Conservation (phyloP, 2,797 vertebrate genomes). For the Tokudaia muenninki region DNA sequence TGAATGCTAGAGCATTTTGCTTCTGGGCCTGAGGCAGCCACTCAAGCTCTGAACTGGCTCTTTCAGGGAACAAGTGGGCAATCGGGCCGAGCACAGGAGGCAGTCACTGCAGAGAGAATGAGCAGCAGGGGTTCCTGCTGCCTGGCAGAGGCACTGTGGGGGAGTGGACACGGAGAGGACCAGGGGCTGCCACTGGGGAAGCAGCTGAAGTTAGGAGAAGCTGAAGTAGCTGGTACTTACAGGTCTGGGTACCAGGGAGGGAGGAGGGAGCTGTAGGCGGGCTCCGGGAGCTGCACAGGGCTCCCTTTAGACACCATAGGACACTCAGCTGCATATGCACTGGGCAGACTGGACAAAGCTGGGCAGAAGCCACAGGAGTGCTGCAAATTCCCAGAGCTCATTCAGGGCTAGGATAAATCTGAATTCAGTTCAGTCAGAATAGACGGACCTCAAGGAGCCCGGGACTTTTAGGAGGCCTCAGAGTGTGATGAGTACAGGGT, state of each 20-base stretch:
- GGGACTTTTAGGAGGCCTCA: background rate
- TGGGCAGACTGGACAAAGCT: too few relatives aligned
- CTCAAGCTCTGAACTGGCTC: background rate
- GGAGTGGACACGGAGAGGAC: rapidly evolving
- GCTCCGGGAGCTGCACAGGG: background rate
- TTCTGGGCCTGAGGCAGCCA: background rate
- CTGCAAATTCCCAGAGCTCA: background rate
- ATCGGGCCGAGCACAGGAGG: background rate
- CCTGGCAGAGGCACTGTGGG: background rate
- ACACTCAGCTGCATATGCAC: rapidly evolving
- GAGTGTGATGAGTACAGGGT: rapidly evolving
- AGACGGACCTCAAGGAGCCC: background rate
- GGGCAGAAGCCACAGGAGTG: background rate
- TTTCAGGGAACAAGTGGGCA: too few relatives aligned
- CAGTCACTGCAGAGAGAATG: background rate
- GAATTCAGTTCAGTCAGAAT: background rate
- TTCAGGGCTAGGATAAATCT: too few relatives aligned
- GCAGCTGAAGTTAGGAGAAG: background rate
- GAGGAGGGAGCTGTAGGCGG: background rate
- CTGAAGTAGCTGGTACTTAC: rapidly evolving
- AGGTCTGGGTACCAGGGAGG: background rate
- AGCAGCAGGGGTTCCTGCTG: background rate
- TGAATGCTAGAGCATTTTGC: rapidly evolving
- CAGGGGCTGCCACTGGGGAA: too few relatives aligned
- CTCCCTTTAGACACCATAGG: background rate